Base-by-base conservation (phyloP, 53 echinoderm and acorn worm genomes). In the Paelopatides confundens region DNA sequence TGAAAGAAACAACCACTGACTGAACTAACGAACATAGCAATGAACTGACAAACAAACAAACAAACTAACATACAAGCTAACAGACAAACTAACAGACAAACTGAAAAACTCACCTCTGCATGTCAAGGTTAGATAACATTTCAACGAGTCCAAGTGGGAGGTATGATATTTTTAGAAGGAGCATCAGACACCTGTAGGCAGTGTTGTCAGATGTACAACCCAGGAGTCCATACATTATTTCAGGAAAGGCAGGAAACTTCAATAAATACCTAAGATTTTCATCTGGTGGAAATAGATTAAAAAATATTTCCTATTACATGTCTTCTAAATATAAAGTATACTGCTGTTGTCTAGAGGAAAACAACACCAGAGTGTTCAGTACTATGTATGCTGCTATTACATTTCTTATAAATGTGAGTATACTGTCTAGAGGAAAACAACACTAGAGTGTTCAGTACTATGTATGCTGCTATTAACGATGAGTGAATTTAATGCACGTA, bases 121-220 rank as follows among this genome's bases (percentile, higher is more conserved):
- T 87, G 50, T 94, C 93, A 70, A 97, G 85, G 31, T 65, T 84
- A 21, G 76, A 30, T 36, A 97, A 81, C 40, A 95, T 70, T 6
- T 38, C 53, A n/a, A 36, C 62, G 77, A 93, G 43, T 0, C 93
- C 94, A n/a, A 81, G 33, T 26, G 86, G 70, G 21, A 69, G 91
- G 69, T 90, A 85, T 26, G 97, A 93, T 17, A 96, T 48, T 36
- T 82, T 79, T 3, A 85, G 74, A 29, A 96, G 71, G 12, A 96
- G 89, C 13, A 34, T 17, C 1, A 94, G 68, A 77, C 96, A 96
- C 1, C 77, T 69, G 32, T 52, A 4, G 47, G 88, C 89, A 9
- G 92, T 36, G 46, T 35, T 66, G 31, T 78, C 54, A 31, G 89
- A 65, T 36, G 71, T 64, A 34, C 67, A 63, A 4, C 87, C 87